These are phyloP conservation scores for Scrobipalpa atriplicella DNA, from an alignment of 2,888 invertebrate genomes.

Conservation along the genomic window DNA sequence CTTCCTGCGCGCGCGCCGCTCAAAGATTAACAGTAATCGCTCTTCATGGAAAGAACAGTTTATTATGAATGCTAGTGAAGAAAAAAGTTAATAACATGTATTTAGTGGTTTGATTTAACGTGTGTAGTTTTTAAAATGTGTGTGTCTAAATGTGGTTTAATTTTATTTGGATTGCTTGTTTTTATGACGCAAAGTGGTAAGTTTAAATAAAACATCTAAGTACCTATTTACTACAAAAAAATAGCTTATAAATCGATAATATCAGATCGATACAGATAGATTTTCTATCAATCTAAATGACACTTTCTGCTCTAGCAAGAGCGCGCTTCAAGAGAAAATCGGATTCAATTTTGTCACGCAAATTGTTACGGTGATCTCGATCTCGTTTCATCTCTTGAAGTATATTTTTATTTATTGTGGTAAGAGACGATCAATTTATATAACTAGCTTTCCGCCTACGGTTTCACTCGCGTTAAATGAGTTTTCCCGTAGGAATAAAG, in stretches of 20 bases:
- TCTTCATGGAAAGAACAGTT: neutral
- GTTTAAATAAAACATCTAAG: constrained; percentile 33
- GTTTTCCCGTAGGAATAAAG: too few species aligned
- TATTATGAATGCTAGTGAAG: constrained; percentile 27
- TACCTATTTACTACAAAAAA: neutral
- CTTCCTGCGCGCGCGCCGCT: constrained; percentile 14
- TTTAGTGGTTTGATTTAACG: constrained; percentile 21
- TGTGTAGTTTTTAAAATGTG: constrained; percentile 48
- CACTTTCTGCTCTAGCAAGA: constrained; percentile 14
- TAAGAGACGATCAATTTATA: too few species aligned
- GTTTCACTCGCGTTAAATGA: too few species aligned
- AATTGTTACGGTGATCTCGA: neutral
- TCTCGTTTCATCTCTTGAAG: too few species aligned
- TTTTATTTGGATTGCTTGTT: constrained; percentile 47
- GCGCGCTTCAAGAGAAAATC: constrained; percentile 3
- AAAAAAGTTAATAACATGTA: constrained; percentile 15
- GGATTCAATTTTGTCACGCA: constrained; percentile 12
- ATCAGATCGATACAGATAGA: too few species aligned
- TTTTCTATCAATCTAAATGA: neutral
- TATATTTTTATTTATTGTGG: too few species aligned
- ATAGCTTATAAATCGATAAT: neutral
- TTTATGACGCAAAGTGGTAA: constrained; percentile 51
- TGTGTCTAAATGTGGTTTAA: constrained; percentile 49
- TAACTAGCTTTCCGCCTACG: too few species aligned
- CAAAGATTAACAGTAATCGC: neutral